Evolutionary conservation across 2,888 invertebrate species (phyloP), one percentile per base, ranked within the genome.

Genomic region (Latheticus oryzae): DNA sequence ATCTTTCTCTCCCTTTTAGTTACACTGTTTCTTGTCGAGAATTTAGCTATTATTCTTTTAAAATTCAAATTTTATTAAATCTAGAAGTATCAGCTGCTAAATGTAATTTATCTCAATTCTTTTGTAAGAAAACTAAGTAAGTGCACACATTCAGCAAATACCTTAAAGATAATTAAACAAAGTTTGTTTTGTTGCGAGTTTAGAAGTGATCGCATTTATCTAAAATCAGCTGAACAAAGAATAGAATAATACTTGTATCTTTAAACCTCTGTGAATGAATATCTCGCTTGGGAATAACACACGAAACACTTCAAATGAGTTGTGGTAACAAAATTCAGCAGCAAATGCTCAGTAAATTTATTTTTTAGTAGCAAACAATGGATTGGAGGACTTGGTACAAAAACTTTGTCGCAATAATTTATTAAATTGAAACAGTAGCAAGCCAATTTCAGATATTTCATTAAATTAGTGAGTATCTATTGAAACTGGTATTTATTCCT

Each of bases 1-100:
- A 38, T 23, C 38, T 23, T 23, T 16, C 13, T 12, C 42, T 26
- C 42, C 7, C 11, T 15, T 42, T 42, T 42, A 35, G 9, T 16
- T 17, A 35, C 17, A 16, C n/a, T 15, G 9, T 3, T 13, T 13
- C 15, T 16, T 16, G 17, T n/a, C n/a, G n/a, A 35, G 17, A 35
- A 7, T 35, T 35, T 15, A 16, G 7, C 17, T 35, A 35, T 16
- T 35, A 15, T n/a, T 9, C 3, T 15, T 7, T n/a, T 35, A 35
- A 35, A 8, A 13, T 5, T 16, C 17, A 8, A 32, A 3, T 4
- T 9, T 3, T 4, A 9, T 26, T 26, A 8, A 26, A 9, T 7
- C n/a, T 26, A n/a, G n/a, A n/a, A n/a, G n/a, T n/a, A n/a, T n/a
- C n/a, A n/a, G n/a, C n/a, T n/a, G n/a, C n/a, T n/a, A n/a, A n/a